A percentile compares a stretch with the other conserved stretches of the same genome.
These are phyloP conservation scores for Watsonalla cultraria DNA, from an alignment of 2,888 invertebrate species.

Conservation along the genomic window DNA sequence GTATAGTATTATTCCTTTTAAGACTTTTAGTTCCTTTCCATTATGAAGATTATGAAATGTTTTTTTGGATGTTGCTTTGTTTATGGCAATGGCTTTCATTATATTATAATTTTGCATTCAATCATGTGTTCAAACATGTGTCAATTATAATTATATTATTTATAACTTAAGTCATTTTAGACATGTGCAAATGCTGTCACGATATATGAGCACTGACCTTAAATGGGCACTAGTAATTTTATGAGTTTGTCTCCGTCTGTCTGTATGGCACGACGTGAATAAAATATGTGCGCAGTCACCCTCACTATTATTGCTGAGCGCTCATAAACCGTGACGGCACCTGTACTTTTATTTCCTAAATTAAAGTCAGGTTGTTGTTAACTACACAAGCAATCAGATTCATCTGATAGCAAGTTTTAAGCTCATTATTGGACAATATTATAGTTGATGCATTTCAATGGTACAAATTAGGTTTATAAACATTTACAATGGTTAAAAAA, in stretches of 20 bases:
- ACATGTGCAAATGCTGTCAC: background rate
- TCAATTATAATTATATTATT: background rate
- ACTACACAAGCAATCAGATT: constrained; percentile 1
- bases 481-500: constrained; percentile 20
- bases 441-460: constrained; percentile 46
- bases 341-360: background rate
- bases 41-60: constrained; percentile 18
- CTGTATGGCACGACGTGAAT: too few relatives aligned
- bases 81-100: constrained; percentile 55
- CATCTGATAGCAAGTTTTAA: constrained; percentile 22
- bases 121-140: background rate
- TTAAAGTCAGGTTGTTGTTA: background rate
- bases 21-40: constrained; percentile 39
- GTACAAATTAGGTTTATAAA: constrained; percentile 67
- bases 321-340: too few relatives aligned
- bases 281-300: too few relatives aligned
- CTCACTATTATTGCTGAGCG: too few relatives aligned
- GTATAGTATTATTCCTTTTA: constrained; percentile 25
- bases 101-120: constrained; percentile 4
- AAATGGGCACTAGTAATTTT: too few relatives aligned
- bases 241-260: too few relatives aligned
- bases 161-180: background rate
- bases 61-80: constrained; percentile 40
- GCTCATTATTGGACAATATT: constrained; percentile 65
- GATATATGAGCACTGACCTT: too few relatives aligned